Base-by-base conservation (phyloP, 1,140 invertebrate species). In the Coelopa frigida region DNA sequence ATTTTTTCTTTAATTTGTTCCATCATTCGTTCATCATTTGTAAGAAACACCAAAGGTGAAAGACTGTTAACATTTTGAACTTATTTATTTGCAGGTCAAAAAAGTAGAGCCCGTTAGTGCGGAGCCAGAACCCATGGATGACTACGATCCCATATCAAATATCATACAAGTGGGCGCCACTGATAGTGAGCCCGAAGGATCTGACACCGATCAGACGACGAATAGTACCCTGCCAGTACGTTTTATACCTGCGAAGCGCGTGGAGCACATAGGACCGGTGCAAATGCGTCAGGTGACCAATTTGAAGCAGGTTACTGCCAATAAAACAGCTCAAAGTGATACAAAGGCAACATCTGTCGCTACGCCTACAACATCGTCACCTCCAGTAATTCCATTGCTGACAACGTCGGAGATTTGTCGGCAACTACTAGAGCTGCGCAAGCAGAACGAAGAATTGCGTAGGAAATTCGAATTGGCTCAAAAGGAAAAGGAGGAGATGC, bases 401-500 rank as follows among this genome's bases (percentile, higher is more conserved):
- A 54, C 57, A 5, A 57, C 58, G 17, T 58, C 62, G 1, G 65
- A 68, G 39, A 61, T 68, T 6, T 63, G 58, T 36, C 54, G 62
- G 0, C 65, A 68, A 46, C 43, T 68, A 5, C 54, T 57, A 6
- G 65, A 68, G 18, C 43, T 68, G 27, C 56, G 60, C 3, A 55
- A 56, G n/a, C 52, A 66, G 6, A 64, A 63, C 24, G 65, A 68
- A 5, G 65, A 68, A 8, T 32, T 68, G 18, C 17, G 39, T 10
- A 37, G 45, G 14, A 41, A 52, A 42, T 46, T 48, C 12, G 53
- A 55, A 15, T 4, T 42, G 5, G 32, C 43, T 11, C 48, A 49
- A 31, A 53, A 46, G 21, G 44, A 53, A 31, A 55, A 56, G 23
- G 45, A 68, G 56, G 50, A 66, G 53, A 38, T 59, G 55, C 31